A percentile compares a stretch with the other conserved stretches of the same genome.
phyloP scores from a whole-genome alignment of 2,113 vertebrate genomes.

The Columba livia region DNA sequence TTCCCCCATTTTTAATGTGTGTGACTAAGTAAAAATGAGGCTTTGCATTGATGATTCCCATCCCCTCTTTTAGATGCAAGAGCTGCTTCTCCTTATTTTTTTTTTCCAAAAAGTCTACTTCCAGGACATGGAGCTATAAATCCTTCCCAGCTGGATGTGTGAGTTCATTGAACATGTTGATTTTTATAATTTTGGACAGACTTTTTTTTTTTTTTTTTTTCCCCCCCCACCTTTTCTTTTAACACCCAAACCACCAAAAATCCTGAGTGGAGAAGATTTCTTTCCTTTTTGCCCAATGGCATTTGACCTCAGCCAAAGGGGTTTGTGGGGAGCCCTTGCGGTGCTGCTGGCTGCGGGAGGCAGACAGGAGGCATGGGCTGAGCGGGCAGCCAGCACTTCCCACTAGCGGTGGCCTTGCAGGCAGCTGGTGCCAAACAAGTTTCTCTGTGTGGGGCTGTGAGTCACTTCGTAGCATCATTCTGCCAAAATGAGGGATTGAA shows the following conservation, averaged over 20 bases:
- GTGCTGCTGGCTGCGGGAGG: rapidly evolving
- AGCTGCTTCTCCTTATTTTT: neutral
- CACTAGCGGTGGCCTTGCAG: rapidly evolving
- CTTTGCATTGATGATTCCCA: neutral
- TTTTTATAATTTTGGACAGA: neutral
- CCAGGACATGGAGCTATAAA: neutral
- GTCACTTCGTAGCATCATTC: rapidly evolving
- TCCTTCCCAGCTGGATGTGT: neutral
- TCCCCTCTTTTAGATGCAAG: neutral
- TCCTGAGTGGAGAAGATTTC: neutral
- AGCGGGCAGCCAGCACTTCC: rapidly evolving
- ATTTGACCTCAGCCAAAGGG: rapidly evolving
- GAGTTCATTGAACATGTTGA: neutral
- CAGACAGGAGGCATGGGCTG: neutral
- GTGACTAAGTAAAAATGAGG: neutral
- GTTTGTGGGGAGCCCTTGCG: neutral
- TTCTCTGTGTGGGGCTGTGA: neutral
- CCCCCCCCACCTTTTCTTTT: neutral
- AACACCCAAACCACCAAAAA: neutral
- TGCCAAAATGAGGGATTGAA: neutral
- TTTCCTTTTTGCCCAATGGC: rapidly evolving
- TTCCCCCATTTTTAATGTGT: neutral
- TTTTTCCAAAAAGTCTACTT: neutral
- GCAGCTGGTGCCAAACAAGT: rapidly evolving
- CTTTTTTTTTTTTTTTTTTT: no score